Percentiles rank a stretch among this genome's conserved stretches.
Evolutionary conservation across 2,797 vertebrate genomes (phyloP).

Genomic region (Sebastiscus albofasciatus): DNA sequence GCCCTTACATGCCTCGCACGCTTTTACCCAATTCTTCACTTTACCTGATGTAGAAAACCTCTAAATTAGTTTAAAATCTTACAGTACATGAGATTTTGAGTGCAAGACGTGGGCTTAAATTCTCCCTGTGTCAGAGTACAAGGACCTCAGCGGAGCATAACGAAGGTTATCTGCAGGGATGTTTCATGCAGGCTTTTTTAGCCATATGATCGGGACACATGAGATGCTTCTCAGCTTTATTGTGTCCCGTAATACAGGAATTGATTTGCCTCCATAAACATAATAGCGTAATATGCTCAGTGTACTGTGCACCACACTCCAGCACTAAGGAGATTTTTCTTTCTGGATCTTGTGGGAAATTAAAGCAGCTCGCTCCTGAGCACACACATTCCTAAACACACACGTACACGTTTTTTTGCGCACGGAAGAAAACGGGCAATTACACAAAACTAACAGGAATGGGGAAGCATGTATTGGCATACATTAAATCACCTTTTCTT

Average conservation of each 20-base stretch:
- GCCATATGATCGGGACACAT: slow-evolving; percentile 41
- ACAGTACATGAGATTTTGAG: background rate
- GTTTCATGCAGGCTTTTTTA: slow-evolving; percentile 27
- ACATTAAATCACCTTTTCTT: slow-evolving; percentile 10
- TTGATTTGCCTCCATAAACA: slow-evolving; percentile 79
- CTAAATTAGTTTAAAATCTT: background rate
- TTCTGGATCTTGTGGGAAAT: slow-evolving; percentile 77
- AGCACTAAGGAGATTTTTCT: slow-evolving; percentile 73
- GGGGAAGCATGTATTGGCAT: slow-evolving; percentile 10
- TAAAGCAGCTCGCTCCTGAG: slow-evolving; percentile 60
- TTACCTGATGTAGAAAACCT: background rate
- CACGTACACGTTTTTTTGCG: slow-evolving; percentile 3
- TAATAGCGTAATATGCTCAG: slow-evolving; percentile 76
- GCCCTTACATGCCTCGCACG: background rate
- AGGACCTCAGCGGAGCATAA: background rate
- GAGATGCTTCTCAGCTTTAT: slow-evolving; percentile 52
- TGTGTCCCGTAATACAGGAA: slow-evolving; percentile 65
- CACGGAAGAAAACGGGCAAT: slow-evolving; percentile 29
- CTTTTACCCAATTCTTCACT: background rate
- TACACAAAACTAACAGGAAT: background rate
- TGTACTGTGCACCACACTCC: slow-evolving; percentile 48
- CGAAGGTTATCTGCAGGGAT: slow-evolving; percentile 33
- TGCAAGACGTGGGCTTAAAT: background rate
- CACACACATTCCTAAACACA: slow-evolving; percentile 19
- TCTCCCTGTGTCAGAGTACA: background rate